Conservation (phyloP, 2,113 vertebrate genomes). For the Eudyptes chrysolophus region DNA sequence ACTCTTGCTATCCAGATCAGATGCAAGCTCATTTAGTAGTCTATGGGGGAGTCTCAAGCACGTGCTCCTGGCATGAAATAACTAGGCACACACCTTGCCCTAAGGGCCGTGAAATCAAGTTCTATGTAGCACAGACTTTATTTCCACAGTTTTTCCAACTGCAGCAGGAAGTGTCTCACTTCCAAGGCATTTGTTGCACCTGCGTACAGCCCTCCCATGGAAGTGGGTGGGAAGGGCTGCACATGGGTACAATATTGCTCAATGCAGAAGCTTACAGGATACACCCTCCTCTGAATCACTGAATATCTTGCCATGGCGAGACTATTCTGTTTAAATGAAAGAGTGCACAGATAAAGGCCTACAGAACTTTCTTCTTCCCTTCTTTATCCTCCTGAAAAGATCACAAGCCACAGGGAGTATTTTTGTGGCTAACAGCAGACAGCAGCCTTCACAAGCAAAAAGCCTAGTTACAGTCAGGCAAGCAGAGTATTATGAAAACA, state of each 20-base stretch:
- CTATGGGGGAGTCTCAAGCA: neutral
- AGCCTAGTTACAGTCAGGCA: neutral
- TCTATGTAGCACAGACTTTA: neutral
- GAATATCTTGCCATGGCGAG: neutral
- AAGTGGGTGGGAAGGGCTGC: neutral
- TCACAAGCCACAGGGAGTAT: neutral
- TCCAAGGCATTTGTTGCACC: neutral
- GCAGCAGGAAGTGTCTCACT: neutral
- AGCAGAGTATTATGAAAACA: neutral
- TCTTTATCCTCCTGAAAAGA: neutral
- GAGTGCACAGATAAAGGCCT: neutral
- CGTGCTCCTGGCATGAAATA: neutral
- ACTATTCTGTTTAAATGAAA: neutral
- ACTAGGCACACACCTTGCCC: neutral
- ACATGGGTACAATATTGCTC: neutral
- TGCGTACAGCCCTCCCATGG: neutral
- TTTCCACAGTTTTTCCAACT: neutral
- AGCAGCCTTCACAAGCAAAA: neutral
- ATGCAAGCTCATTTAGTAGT: neutral
- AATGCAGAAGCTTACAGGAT: neutral
- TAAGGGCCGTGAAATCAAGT: neutral
- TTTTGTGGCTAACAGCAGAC: neutral
- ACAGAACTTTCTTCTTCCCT: neutral
- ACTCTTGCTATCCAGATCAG: neutral
- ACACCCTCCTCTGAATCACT: rapidly evolving